Evolutionary conservation across 2,797 vertebrate genomes (phyloP), one percentile per base, ranked within the genome.

Genomic region (Coregonus sp.): DNA sequence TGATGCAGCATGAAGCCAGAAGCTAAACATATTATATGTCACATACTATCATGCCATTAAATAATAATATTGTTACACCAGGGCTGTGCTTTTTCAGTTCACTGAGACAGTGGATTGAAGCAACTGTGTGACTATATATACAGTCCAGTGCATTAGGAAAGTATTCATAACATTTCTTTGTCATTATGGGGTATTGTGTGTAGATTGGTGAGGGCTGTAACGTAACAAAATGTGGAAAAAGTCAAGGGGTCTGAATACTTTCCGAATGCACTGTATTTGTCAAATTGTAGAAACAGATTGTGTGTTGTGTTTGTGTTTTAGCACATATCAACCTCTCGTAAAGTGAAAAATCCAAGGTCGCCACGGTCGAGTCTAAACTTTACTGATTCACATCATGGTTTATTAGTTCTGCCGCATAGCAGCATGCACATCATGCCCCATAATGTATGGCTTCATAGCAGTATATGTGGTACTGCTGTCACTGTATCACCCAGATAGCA

Each of bases 331-430:
- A 20, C 63, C 72, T 81, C 20, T 18, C 7, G 50, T 74, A 72
- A 80, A 86, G 77, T 82, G 35, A 59, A 59, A 81, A 76, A 85
- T 85, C 79, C 70, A 74, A 78, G 80, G 76, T 33, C 75, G 86
- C 88, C 81, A 84, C 73, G 79, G 81, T 79, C 74, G 78, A 73
- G 79, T 88, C 61, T 78, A 91, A 92, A 92, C 89, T 92, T 92
- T 90, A 86, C 90, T 79, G 84, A 87, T 91, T 89, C 86, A 82
- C 88, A 92, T 89, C 90, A 86, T 88, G 90, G 89, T 90, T 88
- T 90, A 89, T 92, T 92, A 92, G 88, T 92, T 93, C 90, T 92
- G 92, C 92, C 92, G 90, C 92, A 92, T 91, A 93, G 92, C 91
- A 90, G 90, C 91, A 90, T 84, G 89, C 40, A 47, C 40, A 47